Base-by-base conservation (phyloP, 2,888 invertebrate species). In the Frankliniella fusca region DNA sequence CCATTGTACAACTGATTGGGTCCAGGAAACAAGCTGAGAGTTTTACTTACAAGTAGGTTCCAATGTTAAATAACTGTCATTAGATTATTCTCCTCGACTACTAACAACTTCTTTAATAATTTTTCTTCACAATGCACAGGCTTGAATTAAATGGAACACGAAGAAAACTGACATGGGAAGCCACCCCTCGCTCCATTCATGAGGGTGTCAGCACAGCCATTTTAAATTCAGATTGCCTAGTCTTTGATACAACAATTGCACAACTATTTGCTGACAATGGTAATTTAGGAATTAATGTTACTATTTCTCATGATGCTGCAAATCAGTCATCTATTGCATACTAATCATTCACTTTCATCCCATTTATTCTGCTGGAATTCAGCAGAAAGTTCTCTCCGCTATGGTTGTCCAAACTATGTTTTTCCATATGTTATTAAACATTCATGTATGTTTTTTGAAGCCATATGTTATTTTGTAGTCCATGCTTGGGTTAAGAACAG, bases 221-320 rank as follows among this genome's bases (percentile, higher is more conserved):
- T 86, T 93, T 96, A 90, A 97, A 97, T 88, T 98, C 97, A 48
- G 99, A 99, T 90, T 99, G 99, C 88, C 92, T 99, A 84, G 98
- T 99, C 84, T 99, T 99, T 90, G 99, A 99, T 89, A 97, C 98
- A 82, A 96, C 96, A 85, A 97, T 98, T 87, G 99, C 99, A 84
- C 97, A 98, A 89, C 91, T 98, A 83, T 99, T 99, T 90, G 98
- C 99, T 82, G 99, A 99, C 88, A 99, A 98, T 89, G 99, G 99
- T 80, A 99, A 99, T 90, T 92, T 99, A 85, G 99, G 98, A 86
- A 99, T 99, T 87, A 99, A 99, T 90, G 99, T 99, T 87, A 99
- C 99, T 88, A 99, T 99, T 89, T 96, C 96, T 76, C 70, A 76
- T 76, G 70, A 76, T 23, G 70, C 70, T 27, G 70, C 70, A 76